Evolutionary conservation across 1,140 invertebrate genomes (phyloP), one percentile per base, ranked within the genome.

Genomic region (Trichoplusia ni): DNA sequence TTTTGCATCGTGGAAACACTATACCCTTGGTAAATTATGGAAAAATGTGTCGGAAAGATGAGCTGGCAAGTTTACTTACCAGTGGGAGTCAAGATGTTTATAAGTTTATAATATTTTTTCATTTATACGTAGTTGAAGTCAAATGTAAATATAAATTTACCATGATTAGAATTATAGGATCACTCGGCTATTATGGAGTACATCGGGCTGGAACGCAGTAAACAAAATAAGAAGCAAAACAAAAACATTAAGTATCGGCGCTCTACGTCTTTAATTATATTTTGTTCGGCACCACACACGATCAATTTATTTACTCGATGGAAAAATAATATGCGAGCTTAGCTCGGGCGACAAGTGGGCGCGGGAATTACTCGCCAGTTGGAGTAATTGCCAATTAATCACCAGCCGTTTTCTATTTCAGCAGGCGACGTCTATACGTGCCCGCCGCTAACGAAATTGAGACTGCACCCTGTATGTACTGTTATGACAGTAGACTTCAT

Each of bases 321-420:
- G 63, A 74, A 75, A 79, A 77, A 75, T 74, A 75, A 75, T 73
- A 73, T 69, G 42, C 53, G 65, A 69, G 64, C 59, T 69, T 72
- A 73, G 64, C 63, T 62, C 42, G 65, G n/a, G 69, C 73, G 76
- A 81, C 75, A 76, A 83, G 77, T 78, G 79, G 77, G 75, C 69
- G 75, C 67, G 66, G 75, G 67, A 73, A 83, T 80, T 80, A 81
- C 77, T 81, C 73, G 75, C 64, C 80, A 80, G 80, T 79, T 60
- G 74, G 67, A 81, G 81, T 87, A 87, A 87, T 87, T 87, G 84
- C 69, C 84, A 87, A 87, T 87, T 87, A 87, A 87, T 87, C 82
- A 85, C 75, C 74, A 65, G 74, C 67, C 78, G 82, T 84, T 87
- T 85, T 85, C 81, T 87, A 87, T 85, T 86, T 86, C 77, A 84